These are phyloP conservation scores for Peromyscus californicus DNA, from an alignment of 2,113 vertebrate genomes.

Conservation along the genomic window DNA sequence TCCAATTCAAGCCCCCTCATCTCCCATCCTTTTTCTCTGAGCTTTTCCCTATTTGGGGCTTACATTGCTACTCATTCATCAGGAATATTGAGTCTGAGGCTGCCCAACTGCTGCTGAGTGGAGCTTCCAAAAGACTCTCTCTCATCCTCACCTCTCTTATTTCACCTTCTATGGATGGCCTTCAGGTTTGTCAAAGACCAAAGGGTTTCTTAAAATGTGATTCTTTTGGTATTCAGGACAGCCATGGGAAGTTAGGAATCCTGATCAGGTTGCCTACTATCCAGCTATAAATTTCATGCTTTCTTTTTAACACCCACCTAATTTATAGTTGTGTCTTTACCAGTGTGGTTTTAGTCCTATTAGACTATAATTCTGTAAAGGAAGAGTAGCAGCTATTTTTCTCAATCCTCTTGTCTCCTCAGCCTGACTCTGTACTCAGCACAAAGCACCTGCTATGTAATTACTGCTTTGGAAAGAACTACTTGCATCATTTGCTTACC, in stretches of 20 bases:
- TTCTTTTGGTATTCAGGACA: neutral
- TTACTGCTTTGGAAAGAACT: neutral
- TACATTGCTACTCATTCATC: neutral
- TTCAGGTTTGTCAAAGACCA: neutral
- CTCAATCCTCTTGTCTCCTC: neutral
- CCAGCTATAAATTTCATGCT: neutral
- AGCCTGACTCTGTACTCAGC: neutral
- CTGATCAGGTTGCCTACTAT: neutral
- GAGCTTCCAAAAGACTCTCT: neutral
- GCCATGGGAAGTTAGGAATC: neutral
- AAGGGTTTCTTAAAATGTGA: neutral
- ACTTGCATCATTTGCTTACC: neutral
- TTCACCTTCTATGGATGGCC: too few relatives aligned
- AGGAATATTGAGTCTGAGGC: neutral
- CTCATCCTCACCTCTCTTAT: neutral
- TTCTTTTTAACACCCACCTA: neutral
- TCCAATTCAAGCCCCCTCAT: neutral
- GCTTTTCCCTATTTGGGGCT: neutral
- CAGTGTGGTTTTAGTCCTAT: neutral
- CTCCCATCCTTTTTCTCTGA: neutral
- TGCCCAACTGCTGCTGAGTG: neutral
- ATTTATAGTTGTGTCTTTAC: conserved; percentile 24
- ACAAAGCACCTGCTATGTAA: neutral
- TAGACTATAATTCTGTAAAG: neutral
- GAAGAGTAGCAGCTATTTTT: neutral